phyloP scores from a whole-genome alignment of 2,113 vertebrate species.

The Smithornis capensis region DNA sequence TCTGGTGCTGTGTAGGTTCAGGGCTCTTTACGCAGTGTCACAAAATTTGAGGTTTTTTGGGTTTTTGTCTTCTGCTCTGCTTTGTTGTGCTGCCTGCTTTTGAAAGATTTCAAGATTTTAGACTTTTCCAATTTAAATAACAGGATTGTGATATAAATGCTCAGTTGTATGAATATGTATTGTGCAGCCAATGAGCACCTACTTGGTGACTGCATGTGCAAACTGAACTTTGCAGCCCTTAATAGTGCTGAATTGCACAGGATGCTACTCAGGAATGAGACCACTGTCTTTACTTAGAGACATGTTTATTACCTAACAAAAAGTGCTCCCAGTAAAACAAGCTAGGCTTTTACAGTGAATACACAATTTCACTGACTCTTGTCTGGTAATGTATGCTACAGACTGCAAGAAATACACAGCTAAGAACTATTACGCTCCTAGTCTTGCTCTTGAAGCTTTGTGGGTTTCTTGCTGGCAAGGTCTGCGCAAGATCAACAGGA shows the following conservation, averaged over 20 bases:
- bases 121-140: background rate
- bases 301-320: background rate
- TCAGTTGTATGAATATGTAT: background rate
- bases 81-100: background rate
- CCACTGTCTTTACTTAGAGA: background rate
- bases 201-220: background rate
- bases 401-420: background rate
- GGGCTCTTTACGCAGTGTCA: accelerated
- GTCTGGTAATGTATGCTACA: background rate
- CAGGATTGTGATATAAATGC: background rate
- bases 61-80: background rate
- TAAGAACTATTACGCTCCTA: background rate
- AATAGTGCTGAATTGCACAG: background rate
- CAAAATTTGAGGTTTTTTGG: background rate
- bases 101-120: background rate
- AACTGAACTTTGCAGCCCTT: background rate
- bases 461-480: background rate
- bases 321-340: background rate
- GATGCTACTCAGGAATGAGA: background rate
- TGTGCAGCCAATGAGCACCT: background rate
- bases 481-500: background rate
- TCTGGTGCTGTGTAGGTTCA: background rate
- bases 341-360: background rate
- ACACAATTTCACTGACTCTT: background rate
- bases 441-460: background rate